Conservation (phyloP, 2,888 invertebrate genomes). For the Trisateles emortualis region DNA sequence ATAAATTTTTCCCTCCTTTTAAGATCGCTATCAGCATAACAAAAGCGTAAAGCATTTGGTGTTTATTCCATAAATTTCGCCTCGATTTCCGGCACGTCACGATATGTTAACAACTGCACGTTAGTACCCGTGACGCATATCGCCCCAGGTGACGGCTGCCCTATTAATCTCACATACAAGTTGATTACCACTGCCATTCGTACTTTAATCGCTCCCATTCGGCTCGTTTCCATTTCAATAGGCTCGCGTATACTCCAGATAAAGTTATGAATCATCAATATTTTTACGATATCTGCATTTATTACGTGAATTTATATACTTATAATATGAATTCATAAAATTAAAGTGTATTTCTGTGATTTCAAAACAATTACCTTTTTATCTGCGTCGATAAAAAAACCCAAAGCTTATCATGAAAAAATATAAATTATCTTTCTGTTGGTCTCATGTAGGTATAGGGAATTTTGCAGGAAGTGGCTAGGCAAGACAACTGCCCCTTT, state of each 20-base stretch:
- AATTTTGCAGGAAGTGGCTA: too few relatives aligned
- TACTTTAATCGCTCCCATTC: slow-evolving; percentile 34
- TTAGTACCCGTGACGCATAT: slow-evolving; percentile 28
- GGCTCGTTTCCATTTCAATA: slow-evolving; percentile 33
- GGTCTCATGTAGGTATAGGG: too few relatives aligned
- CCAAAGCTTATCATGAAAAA: too few relatives aligned
- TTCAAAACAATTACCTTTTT: too few relatives aligned
- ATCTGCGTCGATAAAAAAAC: too few relatives aligned
- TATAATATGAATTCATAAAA: neutral
- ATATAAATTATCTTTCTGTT: too few relatives aligned
- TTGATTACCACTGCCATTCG: slow-evolving; percentile 32
- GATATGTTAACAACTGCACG: slow-evolving; percentile 21
- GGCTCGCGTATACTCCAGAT: slow-evolving; percentile 32
- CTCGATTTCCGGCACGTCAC: slow-evolving; percentile 13
- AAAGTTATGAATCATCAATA: slow-evolving; percentile 31
- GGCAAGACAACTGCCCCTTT: too few relatives aligned
- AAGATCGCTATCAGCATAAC: neutral
- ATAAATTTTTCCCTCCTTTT: too few relatives aligned
- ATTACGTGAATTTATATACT: slow-evolving; percentile 6
- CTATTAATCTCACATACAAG: slow-evolving; percentile 38
- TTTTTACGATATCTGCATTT: slow-evolving; percentile 27
- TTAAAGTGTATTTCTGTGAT: neutral
- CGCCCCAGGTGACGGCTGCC: slow-evolving; percentile 33
- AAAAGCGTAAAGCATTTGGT: slow-evolving; percentile 7
- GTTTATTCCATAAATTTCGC: slow-evolving; percentile 23